phyloP scores from a whole-genome alignment of 1,140 invertebrate genomes.

The Aphidius gifuensis region DNA sequence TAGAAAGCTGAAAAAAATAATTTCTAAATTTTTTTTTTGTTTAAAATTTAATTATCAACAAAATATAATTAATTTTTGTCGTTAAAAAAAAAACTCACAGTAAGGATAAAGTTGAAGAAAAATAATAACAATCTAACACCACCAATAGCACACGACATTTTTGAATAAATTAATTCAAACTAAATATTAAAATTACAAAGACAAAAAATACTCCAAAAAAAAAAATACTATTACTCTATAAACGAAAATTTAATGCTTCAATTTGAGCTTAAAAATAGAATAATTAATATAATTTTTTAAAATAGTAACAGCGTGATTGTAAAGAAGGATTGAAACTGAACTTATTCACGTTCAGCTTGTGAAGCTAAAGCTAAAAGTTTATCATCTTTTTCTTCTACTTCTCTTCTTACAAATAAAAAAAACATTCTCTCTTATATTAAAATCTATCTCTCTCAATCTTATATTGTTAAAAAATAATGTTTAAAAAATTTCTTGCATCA shows the following conservation, averaged over 20 bases:
- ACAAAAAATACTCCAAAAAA: not conserved
- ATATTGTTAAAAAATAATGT: too few species aligned
- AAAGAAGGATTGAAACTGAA: not conserved
- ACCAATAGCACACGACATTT: slow-evolving; percentile 35
- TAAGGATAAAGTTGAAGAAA: slow-evolving; percentile 57
- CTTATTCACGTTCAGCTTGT: not conserved
- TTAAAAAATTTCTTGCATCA: too few species aligned
- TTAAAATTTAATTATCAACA: slow-evolving; percentile 1
- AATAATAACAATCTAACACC: slow-evolving; percentile 55
- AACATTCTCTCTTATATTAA: too few species aligned
- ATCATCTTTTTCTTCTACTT: too few species aligned
- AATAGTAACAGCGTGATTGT: not conserved
- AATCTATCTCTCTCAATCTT: too few species aligned
- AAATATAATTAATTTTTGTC: not conserved
- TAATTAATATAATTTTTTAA: not conserved
- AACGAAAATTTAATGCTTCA: not conserved
- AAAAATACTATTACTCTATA: not conserved
- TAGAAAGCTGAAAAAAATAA: too few species aligned
- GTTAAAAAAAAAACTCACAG: slow-evolving; percentile 46
- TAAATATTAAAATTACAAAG: not conserved
- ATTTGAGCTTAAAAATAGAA: too few species aligned
- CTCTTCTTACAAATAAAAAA: too few species aligned
- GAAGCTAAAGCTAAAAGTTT: not conserved
- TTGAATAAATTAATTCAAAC: slow-evolving; percentile 10
- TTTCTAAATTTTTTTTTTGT: not conserved